phyloP scores from a whole-genome alignment of 2,888 invertebrate species.

The Andrena hattorfiana region DNA sequence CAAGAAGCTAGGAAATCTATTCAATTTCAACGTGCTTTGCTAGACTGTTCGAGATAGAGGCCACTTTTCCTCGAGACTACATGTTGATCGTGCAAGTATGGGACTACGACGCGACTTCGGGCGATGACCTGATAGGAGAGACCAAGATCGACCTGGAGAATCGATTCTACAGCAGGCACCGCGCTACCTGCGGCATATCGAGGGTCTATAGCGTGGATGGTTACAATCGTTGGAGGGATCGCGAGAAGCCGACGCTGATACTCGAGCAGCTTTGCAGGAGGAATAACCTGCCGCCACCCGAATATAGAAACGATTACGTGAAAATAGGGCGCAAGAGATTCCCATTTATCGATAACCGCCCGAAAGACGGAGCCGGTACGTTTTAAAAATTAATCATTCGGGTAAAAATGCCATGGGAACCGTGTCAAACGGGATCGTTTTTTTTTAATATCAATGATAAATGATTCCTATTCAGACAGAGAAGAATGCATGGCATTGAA shows the following conservation, averaged over 20 bases:
- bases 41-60: constrained; percentile 91
- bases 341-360: constrained; percentile 51
- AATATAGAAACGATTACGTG: constrained; percentile 86
- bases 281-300: constrained; percentile 88
- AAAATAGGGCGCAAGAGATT: constrained; percentile 86
- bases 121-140: constrained; percentile 93
- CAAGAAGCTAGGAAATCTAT: not conserved
- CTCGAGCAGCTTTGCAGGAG: constrained; percentile 90
- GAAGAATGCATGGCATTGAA: constrained; percentile 92
- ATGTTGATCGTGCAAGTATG: constrained; percentile 90
- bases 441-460: constrained; percentile 20
- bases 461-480: constrained; percentile 84
- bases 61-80: constrained; percentile 91
- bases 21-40: not conserved
- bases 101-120: constrained; percentile 89
- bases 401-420: not conserved
- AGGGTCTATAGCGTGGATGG: constrained; percentile 89
- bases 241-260: constrained; percentile 90
- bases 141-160: constrained; percentile 95
- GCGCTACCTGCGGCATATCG: constrained; percentile 92
- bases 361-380: constrained; percentile 34
- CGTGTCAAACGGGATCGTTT: not conserved
- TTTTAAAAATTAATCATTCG: constrained; percentile 8
- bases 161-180: constrained; percentile 92
- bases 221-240: constrained; percentile 92